Evolutionary conservation across 2,797 vertebrate species (phyloP).

Genomic region (Buceros bicornis): DNA sequence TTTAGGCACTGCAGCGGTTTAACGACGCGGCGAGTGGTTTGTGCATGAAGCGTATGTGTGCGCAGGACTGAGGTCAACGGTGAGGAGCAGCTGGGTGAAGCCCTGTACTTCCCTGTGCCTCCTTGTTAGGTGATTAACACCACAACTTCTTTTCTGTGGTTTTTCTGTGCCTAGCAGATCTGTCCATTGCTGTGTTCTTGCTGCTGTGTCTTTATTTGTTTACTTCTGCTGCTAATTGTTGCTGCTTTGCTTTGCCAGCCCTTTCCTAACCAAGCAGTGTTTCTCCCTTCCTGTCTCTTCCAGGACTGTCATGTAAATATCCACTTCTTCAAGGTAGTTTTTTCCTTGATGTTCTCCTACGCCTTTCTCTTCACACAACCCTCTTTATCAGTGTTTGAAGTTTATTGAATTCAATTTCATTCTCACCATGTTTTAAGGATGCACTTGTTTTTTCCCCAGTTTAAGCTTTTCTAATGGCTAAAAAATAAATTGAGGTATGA

Average conservation of each 20-base stretch:
- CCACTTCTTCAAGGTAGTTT: conserved; percentile 73
- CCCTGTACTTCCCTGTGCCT: fast-evolving
- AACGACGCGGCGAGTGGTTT: fast-evolving
- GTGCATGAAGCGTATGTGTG: background rate
- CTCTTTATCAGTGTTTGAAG: background rate
- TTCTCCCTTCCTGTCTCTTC: conserved; percentile 77
- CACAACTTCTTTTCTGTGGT: fast-evolving
- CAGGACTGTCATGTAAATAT: conserved; percentile 71
- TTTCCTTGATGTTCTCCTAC: background rate
- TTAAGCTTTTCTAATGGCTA: background rate
- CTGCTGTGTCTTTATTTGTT: background rate
- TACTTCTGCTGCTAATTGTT: conserved; percentile 22
- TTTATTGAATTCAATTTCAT: background rate
- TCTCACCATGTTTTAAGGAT: conserved; percentile 33
- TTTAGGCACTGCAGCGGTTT: background rate
- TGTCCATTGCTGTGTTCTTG: background rate
- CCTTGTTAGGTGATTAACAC: fast-evolving
- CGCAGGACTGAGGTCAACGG: fast-evolving
- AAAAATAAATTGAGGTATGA: background rate
- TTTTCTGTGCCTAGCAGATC: background rate
- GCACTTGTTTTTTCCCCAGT: background rate
- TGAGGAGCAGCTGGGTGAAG: background rate
- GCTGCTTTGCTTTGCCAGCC: background rate
- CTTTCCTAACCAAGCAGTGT: conserved; percentile 47
- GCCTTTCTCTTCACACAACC: background rate